Base-by-base conservation (phyloP, 2,797 vertebrate genomes). In the Molothrus aeneus region DNA sequence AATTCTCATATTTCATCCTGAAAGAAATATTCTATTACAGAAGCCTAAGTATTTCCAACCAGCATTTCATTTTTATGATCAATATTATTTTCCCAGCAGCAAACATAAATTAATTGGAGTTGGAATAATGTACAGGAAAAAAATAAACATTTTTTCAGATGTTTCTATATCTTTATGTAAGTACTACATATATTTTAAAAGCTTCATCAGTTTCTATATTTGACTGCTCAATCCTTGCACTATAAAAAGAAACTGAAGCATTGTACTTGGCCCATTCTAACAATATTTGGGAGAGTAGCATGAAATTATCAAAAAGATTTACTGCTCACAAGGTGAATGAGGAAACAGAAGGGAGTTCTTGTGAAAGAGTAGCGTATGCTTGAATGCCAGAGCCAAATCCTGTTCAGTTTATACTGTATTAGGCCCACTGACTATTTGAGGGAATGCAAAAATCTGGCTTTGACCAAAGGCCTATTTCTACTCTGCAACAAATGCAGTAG, bases 51-150 rank as follows among this genome's bases (percentile, higher is more conserved):
- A 51, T 91, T 92, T 81, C 11, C 17, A 88, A 91, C 8, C 50
- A 86, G 3, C 22, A 69, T 89, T 95, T 84, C 85, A 71, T 84
- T 92, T 95, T 94, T 94, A 86, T 22, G 57, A 86, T 80, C 80
- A 83, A 51, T 78, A 92, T 65, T 94, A 73, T 72, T 80, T 92
- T 86, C 51, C 45, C 70, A 88, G 64, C 36, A 93, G 61, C 72
- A 93, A 94, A 51, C 17, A 81, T 53, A 80, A 91, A 87, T 88
- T 77, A 81, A 89, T 61, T 82, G 6, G 50, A 86, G 56, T 16
- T 71, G 40, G 53, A 92, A 88, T 91, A 89, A 83, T 3, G 5
- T 20, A 78, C 19, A 85, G 79, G 51, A 90, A 79, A 84, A 73
- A 90, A 74, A 66, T 7, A 91, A 66, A 34, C 31, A 18, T 60